These are phyloP conservation scores for Whitmania pigra DNA, from an alignment of 1,140 invertebrate species.

Conservation along the genomic window DNA sequence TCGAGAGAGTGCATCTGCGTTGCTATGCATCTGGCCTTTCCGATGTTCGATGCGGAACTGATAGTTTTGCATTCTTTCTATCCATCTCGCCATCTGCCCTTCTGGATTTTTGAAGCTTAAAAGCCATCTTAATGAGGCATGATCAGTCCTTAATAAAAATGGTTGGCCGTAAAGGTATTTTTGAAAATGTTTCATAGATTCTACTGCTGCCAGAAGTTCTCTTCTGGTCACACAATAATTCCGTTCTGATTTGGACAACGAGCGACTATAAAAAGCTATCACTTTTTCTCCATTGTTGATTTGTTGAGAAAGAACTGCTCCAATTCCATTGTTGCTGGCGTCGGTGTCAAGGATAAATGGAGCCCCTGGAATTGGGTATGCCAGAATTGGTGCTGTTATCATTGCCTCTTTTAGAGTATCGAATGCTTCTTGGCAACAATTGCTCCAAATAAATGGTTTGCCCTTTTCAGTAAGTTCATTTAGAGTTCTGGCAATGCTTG, in stretches of 20 bases:
- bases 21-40: too few species aligned
- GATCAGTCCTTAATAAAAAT: too few species aligned
- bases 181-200: not conserved
- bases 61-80: too few species aligned
- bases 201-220: conserved; percentile 24
- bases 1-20: too few species aligned
- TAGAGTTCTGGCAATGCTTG: conserved; percentile 24
- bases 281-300: not conserved
- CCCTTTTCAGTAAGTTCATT: not conserved
- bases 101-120: too few species aligned
- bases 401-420: conserved; percentile 21
- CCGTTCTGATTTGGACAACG: not conserved
- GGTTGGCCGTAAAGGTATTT: not conserved
- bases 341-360: conserved; percentile 33
- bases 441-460: not conserved
- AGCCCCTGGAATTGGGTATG: conserved; percentile 16
- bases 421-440: conserved; percentile 20
- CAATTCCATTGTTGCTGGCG: conserved; percentile 32
- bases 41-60: too few species aligned
- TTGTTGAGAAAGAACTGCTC: conserved; percentile 35
- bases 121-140: too few species aligned
- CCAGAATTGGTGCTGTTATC: conserved; percentile 20
- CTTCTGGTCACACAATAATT: conserved; percentile 24
- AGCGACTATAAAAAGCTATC: not conserved
- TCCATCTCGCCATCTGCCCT: too few species aligned